Evolutionary conservation across 2,888 invertebrate species (phyloP).

Genomic region (Atherix ibis): DNA sequence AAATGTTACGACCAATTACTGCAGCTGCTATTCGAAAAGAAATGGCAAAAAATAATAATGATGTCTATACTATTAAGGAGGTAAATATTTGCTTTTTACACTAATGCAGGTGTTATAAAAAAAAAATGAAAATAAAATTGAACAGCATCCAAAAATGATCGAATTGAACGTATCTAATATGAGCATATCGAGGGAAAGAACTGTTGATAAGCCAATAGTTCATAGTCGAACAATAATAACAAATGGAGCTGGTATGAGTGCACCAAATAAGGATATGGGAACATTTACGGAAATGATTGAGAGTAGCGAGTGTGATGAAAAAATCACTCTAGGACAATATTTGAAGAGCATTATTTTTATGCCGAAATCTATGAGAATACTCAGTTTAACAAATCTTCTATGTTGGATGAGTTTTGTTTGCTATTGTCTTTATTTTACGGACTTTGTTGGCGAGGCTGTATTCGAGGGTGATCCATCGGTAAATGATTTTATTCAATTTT

Average conservation of each 20-base stretch:
- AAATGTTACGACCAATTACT: constrained; percentile 25
- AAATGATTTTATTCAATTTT: constrained; percentile 13
- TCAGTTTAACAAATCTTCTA: constrained; percentile 45
- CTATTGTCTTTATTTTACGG: constrained; percentile 49
- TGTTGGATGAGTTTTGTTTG: constrained; percentile 53
- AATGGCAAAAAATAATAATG: constrained; percentile 21
- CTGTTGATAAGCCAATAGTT: not conserved
- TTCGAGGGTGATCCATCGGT: constrained; percentile 38
- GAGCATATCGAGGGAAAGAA: constrained; percentile 5
- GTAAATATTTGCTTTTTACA: constrained; percentile 10
- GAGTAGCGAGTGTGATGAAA: constrained; percentile 12
- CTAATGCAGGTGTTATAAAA: too few species aligned
- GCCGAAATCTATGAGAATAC: constrained; percentile 39
- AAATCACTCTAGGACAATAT: constrained; percentile 23
- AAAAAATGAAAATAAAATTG: not conserved
- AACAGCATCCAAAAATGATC: constrained; percentile 16
- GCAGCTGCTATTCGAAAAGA: constrained; percentile 25
- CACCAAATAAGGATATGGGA: constrained; percentile 1
- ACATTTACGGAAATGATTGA: constrained; percentile 1
- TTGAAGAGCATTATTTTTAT: constrained; percentile 42
- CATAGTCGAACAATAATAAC: not conserved
- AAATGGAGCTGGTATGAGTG: constrained; percentile 1
- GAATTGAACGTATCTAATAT: constrained; percentile 19
- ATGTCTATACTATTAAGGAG: constrained; percentile 25
- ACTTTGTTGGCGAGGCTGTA: constrained; percentile 48